A percentile compares a stretch with the other conserved stretches of the same genome.
Conservation (phyloP, 35 echinoderm and acorn worm genomes). For the Ophioderma brevispina region DNA sequence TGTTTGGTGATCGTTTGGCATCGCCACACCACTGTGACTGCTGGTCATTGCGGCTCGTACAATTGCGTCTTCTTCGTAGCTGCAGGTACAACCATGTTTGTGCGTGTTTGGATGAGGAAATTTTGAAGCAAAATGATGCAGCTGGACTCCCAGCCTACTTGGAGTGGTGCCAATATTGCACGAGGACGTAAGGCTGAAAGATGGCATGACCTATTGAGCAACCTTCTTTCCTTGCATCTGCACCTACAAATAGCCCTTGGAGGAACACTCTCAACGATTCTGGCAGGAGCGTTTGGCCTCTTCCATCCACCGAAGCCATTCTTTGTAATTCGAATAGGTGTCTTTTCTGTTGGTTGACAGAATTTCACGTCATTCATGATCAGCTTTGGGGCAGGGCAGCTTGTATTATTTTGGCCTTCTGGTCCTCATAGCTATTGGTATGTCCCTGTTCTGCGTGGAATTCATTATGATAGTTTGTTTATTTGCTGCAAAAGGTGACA, state of each 20-base stretch:
- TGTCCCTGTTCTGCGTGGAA: constrained; percentile 24
- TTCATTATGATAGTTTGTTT: constrained; percentile 11
- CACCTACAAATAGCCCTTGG: constrained; percentile 30
- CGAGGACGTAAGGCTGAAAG: background rate
- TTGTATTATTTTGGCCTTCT: constrained; percentile 41
- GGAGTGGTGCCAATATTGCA: constrained; percentile 48
- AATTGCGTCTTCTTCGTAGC: background rate
- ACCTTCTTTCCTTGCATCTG: constrained; percentile 28
- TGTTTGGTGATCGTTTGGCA: background rate
- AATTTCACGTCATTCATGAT: constrained; percentile 53
- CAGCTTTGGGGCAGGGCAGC: constrained; percentile 37
- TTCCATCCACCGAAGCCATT: constrained; percentile 54
- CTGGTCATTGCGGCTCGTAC: constrained; percentile 46
- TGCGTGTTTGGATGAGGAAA: constrained; percentile 45
- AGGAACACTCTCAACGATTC: constrained; percentile 15
- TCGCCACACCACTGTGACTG: constrained; percentile 25
- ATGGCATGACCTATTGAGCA: constrained; percentile 72
- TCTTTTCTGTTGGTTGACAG: background rate
- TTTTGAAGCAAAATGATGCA: constrained; percentile 26
- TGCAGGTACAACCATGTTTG: constrained; percentile 25
- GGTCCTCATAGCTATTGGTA: constrained; percentile 16
- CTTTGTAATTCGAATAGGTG: background rate
- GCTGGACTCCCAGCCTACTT: too few species aligned
- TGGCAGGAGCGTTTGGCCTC: constrained; percentile 24
- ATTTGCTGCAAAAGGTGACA: constrained; percentile 47